Base-by-base conservation (phyloP, 2,888 invertebrate species). In the Trilocha varians region DNA sequence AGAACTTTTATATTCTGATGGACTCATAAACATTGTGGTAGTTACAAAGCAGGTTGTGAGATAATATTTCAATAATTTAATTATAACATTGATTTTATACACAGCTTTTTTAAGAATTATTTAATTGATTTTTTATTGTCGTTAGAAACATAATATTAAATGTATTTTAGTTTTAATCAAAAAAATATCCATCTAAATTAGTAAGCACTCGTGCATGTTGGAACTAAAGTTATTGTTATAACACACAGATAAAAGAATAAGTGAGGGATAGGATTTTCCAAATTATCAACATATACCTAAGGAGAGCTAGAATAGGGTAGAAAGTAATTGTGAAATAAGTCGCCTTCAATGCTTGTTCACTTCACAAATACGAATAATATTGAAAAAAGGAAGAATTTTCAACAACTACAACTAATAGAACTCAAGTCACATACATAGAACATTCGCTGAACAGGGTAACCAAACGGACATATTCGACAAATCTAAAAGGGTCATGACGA, bases 311-410 rank as follows among this genome's bases (percentile, higher is more conserved):
- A 16, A 33, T 25, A 36, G 34, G 32, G 39, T 55, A 50, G 46
- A 50, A 53, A 57, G 40, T 36, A 45, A 44, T 52, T 41, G 75
- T 74, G 80, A 80, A 80, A 65, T 55, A 65, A 75, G 66, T 70
- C 52, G 79, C 78, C 72, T 48, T 52, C 49, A 53, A 55, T 58
- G 69, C 65, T 70, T 56, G 72, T 79, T 75, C 79, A 80, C 75
- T 48, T 34, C 38, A 41, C 48, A 59, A 55, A 47, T 43, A 46
- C 55, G n/a, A n/a, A n/a, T n/a, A n/a, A n/a, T n/a, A 48, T 43
- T 41, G 48, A 49, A 50, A 51, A 47, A 41, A 44, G 40, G 46
- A 42, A 53, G 49, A 45, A 48, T 42, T 42, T 42, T 48, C 55
- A 56, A 60, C 49, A n/a, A 44, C 50, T 59, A 64, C 25, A 11